A percentile compares a stretch with the other conserved stretches of the same genome.
These are phyloP conservation scores for Microctenopoma lineatum DNA, from an alignment of 2,797 vertebrate species.

Conservation along the genomic window DNA sequence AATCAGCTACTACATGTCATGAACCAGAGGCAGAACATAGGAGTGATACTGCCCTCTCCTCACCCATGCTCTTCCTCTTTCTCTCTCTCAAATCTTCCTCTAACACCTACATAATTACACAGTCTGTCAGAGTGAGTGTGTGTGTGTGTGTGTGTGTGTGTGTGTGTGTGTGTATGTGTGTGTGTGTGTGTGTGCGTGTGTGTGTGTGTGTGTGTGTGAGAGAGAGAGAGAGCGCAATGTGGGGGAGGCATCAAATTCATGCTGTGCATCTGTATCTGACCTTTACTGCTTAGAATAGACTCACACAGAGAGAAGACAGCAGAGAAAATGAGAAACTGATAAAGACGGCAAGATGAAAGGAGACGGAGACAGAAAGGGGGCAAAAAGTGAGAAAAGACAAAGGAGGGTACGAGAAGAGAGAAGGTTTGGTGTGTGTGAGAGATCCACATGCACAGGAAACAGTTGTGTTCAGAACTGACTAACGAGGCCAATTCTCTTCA, in stretches of 20 bases:
- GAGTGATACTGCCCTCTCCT: slow-evolving; percentile 54
- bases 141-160: slow-evolving; percentile 25
- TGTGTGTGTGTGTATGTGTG: slow-evolving; percentile 20
- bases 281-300: slow-evolving; percentile 77
- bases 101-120: slow-evolving; percentile 75
- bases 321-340: slow-evolving; percentile 34
- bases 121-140: slow-evolving; percentile 52
- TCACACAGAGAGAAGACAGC: slow-evolving; percentile 36
- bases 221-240: slow-evolving; percentile 56
- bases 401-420: slow-evolving; percentile 3
- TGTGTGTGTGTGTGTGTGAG: slow-evolving; percentile 23
- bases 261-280: slow-evolving; percentile 79
- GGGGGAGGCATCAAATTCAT: slow-evolving; percentile 72
- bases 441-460: not conserved
- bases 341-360: slow-evolving; percentile 13
- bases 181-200: slow-evolving; percentile 21
- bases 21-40: slow-evolving; percentile 50
- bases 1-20: slow-evolving; percentile 59
- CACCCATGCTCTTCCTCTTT: slow-evolving; percentile 23
- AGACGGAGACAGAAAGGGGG: not conserved
- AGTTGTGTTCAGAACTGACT: no score
- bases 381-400: not conserved
- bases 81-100: slow-evolving; percentile 57
- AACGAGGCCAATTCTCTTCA: no score
- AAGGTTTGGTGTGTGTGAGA: not conserved